phyloP scores from a whole-genome alignment of 2,888 invertebrate genomes.

The Xylota segnis region DNA sequence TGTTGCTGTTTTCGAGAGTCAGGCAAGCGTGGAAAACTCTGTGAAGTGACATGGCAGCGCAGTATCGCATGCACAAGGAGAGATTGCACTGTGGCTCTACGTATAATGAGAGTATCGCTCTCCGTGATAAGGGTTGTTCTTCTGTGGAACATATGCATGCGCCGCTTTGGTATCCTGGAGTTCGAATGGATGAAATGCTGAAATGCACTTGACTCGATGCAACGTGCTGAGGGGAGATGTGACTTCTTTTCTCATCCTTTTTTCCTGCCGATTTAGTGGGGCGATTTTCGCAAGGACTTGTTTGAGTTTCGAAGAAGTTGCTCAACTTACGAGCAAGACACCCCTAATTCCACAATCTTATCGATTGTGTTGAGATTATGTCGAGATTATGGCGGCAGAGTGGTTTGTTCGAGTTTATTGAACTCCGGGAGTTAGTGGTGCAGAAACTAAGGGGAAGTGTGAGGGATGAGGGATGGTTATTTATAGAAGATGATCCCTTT shows the following conservation, averaged over 20 bases:
- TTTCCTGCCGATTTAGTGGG: background rate
- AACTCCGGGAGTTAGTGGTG: conserved; percentile 43
- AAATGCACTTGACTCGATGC: conserved; percentile 60
- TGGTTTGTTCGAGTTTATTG: conserved; percentile 53
- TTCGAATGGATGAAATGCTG: conserved; percentile 31
- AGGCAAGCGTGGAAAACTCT: conserved; percentile 68
- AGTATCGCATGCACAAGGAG: background rate
- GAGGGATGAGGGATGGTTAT: conserved; percentile 33
- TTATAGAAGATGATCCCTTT: conserved; percentile 64
- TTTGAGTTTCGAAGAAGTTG: conserved; percentile 6
- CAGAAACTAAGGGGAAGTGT: conserved; percentile 19
- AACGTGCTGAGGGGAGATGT: conserved; percentile 30
- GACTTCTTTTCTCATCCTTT: conserved; percentile 28
- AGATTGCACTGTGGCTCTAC: conserved; percentile 11
- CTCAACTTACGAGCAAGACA: conserved; percentile 46
- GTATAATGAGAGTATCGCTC: background rate
- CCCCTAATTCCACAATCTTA: conserved; percentile 64
- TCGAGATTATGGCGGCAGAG: conserved; percentile 54
- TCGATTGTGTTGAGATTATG: conserved; percentile 68
- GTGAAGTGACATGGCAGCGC: conserved; percentile 1
- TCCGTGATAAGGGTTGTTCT: conserved; percentile 54
- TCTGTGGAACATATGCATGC: conserved; percentile 58
- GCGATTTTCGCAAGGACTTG: conserved; percentile 27
- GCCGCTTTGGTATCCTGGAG: conserved; percentile 25
- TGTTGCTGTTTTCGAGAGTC: conserved; percentile 54